These are phyloP conservation scores for Schrankia costaestrigalis DNA, from an alignment of 2,888 invertebrate genomes.

Conservation along the genomic window DNA sequence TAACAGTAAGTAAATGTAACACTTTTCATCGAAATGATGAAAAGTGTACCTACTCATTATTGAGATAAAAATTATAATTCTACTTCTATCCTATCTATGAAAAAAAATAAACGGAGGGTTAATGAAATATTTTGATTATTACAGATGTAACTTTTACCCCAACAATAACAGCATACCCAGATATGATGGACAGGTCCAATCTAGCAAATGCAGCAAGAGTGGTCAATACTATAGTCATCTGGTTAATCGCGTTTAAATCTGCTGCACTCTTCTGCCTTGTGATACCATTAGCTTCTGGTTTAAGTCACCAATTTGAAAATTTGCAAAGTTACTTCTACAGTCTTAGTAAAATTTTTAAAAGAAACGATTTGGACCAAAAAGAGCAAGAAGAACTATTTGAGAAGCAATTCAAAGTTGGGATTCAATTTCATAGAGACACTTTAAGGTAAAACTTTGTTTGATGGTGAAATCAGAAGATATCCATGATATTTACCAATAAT, in stretches of 20 bases:
- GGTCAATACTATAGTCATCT: slow-evolving; percentile 34
- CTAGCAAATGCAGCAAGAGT: slow-evolving; percentile 27
- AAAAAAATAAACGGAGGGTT: background rate
- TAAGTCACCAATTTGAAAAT: slow-evolving; percentile 48
- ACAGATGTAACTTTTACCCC: slow-evolving; percentile 40
- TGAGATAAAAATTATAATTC: too few species aligned
- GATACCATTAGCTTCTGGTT: slow-evolving; percentile 29
- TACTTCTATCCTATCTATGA: background rate
- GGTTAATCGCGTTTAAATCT: slow-evolving; percentile 31
- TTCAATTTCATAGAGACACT: slow-evolving; percentile 47
- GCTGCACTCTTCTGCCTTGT: slow-evolving; percentile 30
- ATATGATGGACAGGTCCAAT: slow-evolving; percentile 31
- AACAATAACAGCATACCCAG: slow-evolving; percentile 43
- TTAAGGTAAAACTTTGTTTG: slow-evolving; percentile 45
- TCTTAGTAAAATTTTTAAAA: slow-evolving; percentile 41
- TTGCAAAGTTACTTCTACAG: slow-evolving; percentile 48
- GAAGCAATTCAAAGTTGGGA: slow-evolving; percentile 43
- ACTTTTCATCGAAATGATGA: background rate
- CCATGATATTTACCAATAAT: too few species aligned
- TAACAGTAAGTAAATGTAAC: slow-evolving; percentile 22
- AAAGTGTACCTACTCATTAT: too few species aligned
- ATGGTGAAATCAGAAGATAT: too few species aligned
- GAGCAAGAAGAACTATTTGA: slow-evolving; percentile 46
- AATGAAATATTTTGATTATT: slow-evolving; percentile 7
- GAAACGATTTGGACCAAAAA: slow-evolving; percentile 25